Base-by-base conservation (phyloP, 1,140 invertebrate genomes). In the Lepidurus arcticus region DNA sequence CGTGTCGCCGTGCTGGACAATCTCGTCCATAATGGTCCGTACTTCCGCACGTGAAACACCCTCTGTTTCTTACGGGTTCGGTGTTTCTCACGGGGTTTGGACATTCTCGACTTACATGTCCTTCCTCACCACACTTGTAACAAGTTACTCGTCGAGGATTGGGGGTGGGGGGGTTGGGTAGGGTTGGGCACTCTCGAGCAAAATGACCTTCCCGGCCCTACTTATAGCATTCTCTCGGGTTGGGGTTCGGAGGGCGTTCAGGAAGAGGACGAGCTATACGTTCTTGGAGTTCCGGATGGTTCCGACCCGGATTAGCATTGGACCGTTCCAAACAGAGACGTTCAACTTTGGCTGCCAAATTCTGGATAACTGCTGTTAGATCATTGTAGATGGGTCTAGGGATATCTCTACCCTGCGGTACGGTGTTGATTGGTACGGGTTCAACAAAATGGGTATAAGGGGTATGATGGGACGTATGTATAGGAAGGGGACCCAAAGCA, bases 171-270 rank as follows among this genome's bases (percentile, higher is more conserved):
- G 1, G 26, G 26, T 26, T 26, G 1, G 26, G 42, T 42, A 1
- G 7, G 43, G 92, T 91, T 0, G 92, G 92, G 86, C 93, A 95
- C 85, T 92, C 93, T 80, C 92, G 91, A 47, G 93, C 92, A 85
- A 95, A 92, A 86, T 97, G 95, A 74, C 94, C 94, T 80, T 90
- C 89, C 88, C 94, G 94, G 87, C 92, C 93, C 87, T 93, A 95
- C 84, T 92, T 93, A 87, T 94, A 95, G 87, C 93, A 94, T 81
- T 91, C 65, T 21, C 42, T 74, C 34, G 11, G 26, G 26, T 8
- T 24, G 26, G 26, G 2, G 7, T 6, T 34, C 42, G 42, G 10
- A 6, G 44, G 21, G 44, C 65, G n/a, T 11, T 24, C 42, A 13
- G 1, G 34, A 53, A 4, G 13, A 77, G 44, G 45, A 1, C 45